phyloP scores from a whole-genome alignment of 1,140 invertebrate genomes.

The Nymphalis io region DNA sequence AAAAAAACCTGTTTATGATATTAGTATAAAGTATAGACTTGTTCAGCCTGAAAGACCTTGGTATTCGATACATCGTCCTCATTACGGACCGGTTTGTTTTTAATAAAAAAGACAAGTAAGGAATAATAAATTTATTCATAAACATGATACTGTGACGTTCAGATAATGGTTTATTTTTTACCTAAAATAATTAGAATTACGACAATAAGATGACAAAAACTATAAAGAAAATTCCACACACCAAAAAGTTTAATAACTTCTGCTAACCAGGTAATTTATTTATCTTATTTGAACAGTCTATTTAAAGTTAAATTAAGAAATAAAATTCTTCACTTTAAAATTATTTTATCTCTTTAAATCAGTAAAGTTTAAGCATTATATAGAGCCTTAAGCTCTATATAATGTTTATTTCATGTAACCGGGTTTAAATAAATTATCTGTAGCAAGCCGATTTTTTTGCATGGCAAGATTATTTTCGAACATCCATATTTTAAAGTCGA shows the following conservation, averaged over 20 bases:
- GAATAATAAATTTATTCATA: constrained; percentile 2
- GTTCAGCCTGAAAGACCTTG: constrained; percentile 26
- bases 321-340: no score
- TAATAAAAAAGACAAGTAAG: neutral
- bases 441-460: no score
- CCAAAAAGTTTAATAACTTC: neutral
- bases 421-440: no score
- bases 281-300: no score
- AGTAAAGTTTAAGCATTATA: no score
- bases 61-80: constrained; percentile 15
- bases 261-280: no score
- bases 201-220: neutral
- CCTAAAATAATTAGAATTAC: neutral
- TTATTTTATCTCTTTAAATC: no score
- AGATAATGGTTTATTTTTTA: neutral
- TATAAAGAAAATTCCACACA: neutral
- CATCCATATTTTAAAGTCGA: no score
- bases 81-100: constrained; percentile 24
- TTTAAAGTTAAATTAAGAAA: no score
- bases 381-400: no score
- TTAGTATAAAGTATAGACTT: neutral
- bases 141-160: neutral
- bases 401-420: no score
- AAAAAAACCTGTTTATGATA: neutral
- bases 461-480: no score